Conservation (phyloP, 2,113 vertebrate genomes). For the Willisornis vidua region DNA sequence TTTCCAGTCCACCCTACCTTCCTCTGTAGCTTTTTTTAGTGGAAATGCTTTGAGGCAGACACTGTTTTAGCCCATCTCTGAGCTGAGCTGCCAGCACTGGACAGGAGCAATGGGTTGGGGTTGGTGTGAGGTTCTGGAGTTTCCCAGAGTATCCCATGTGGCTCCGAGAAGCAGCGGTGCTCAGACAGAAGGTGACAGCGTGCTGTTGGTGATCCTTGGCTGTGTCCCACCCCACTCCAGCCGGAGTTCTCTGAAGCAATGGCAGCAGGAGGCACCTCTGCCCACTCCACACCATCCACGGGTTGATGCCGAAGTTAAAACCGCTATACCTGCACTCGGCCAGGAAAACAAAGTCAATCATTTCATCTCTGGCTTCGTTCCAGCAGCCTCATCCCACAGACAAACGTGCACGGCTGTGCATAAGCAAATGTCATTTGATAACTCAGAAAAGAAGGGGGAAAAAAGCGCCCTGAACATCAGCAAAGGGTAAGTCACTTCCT, state of each 20-base stretch:
- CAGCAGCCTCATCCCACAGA: background rate
- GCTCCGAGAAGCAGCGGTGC: background rate
- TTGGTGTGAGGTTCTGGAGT: background rate
- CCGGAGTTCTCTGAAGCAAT: background rate
- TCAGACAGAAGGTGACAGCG: background rate
- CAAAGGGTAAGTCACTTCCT: conserved; percentile 37
- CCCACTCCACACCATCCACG: rapidly evolving
- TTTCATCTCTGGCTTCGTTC: background rate
- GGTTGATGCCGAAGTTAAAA: background rate
- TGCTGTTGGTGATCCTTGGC: background rate
- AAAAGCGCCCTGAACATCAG: background rate
- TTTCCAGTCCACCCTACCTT: background rate
- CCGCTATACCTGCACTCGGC: rapidly evolving
- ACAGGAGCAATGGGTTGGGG: rapidly evolving
- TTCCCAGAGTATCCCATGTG: background rate
- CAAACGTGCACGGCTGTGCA: background rate
- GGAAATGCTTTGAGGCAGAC: background rate
- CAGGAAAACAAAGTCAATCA: background rate
- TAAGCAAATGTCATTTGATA: conserved; percentile 8
- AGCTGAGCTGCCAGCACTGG: background rate
- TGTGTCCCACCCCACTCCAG: rapidly evolving
- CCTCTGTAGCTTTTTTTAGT: background rate
- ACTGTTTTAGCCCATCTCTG: too few relatives aligned
- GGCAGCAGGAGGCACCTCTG: background rate
- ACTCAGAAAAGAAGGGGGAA: background rate